Percentiles rank a stretch among this genome's conserved stretches.
Conservation (phyloP, 2,888 invertebrate genomes). For the Catocala nupta region DNA sequence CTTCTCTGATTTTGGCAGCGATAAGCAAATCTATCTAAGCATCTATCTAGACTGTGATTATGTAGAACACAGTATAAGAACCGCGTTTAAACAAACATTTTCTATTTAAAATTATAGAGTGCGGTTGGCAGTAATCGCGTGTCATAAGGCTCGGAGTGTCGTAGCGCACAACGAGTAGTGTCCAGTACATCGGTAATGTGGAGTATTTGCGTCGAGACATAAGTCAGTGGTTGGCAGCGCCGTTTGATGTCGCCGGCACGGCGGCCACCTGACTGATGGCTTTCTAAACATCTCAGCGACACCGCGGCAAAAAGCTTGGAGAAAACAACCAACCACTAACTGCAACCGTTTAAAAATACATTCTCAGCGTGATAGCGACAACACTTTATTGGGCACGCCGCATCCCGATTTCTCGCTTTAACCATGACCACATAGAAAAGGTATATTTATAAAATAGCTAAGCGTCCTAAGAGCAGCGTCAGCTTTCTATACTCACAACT, state of each 20-base stretch:
- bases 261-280: slow-evolving; percentile 81
- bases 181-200: slow-evolving; percentile 34
- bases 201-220: slow-evolving; percentile 64
- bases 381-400: slow-evolving; percentile 58
- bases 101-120: neutral
- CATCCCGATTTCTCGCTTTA: slow-evolving; percentile 57
- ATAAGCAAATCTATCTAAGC: too few relatives aligned
- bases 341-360: slow-evolving; percentile 77
- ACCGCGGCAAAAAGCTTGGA: slow-evolving; percentile 77
- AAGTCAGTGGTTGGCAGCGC: slow-evolving; percentile 57
- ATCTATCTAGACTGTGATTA: too few relatives aligned
- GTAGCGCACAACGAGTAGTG: slow-evolving; percentile 26
- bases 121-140: slow-evolving; percentile 50
- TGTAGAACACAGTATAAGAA: slow-evolving; percentile 11
- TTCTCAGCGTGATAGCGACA: slow-evolving; percentile 59
- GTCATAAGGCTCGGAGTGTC: slow-evolving; percentile 46
- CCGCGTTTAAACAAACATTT: slow-evolving; percentile 16
- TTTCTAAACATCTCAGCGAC: slow-evolving; percentile 82
- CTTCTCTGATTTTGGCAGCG: too few relatives aligned
- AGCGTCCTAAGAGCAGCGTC: neutral
- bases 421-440: slow-evolving; percentile 44
- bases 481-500: slow-evolving; percentile 9
- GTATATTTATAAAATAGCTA: slow-evolving; percentile 38
- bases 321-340: slow-evolving; percentile 79
- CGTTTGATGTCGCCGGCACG: slow-evolving; percentile 79